Conservation (phyloP, 2,888 invertebrate species). For the Hedychridium roseum region DNA sequence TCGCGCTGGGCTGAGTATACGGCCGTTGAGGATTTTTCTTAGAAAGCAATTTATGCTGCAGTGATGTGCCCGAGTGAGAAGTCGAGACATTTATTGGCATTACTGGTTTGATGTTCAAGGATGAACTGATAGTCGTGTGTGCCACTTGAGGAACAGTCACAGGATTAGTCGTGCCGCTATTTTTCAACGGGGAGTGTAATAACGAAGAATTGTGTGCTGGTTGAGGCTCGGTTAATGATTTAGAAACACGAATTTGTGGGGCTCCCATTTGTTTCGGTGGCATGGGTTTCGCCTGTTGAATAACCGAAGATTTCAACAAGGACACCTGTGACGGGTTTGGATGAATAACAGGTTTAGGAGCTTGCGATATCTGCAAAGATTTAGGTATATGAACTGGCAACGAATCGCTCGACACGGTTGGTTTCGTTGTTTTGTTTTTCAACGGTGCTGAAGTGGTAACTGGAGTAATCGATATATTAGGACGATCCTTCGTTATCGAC, state of each 20-base stretch:
- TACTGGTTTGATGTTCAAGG: constrained; percentile 39
- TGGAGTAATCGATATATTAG: constrained; percentile 65
- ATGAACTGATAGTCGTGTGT: constrained; percentile 34
- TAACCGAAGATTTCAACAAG: constrained; percentile 46
- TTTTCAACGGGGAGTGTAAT: constrained; percentile 40
- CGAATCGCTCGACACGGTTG: constrained; percentile 29
- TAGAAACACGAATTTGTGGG: constrained; percentile 53
- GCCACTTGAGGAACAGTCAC: constrained; percentile 36
- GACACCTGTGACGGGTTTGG: constrained; percentile 47
- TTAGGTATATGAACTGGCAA: constrained; percentile 40
- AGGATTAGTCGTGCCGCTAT: constrained; percentile 23
- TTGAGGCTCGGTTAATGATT: constrained; percentile 51
- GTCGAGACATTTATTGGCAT: constrained; percentile 39
- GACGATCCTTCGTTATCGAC: constrained; percentile 62
- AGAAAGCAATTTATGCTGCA: constrained; percentile 57
- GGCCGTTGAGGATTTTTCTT: constrained; percentile 53
- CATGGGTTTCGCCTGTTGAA: constrained; percentile 36
- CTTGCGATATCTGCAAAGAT: constrained; percentile 33
- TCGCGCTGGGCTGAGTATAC: constrained; percentile 20
- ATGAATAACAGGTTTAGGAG: constrained; percentile 30
- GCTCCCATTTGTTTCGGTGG: constrained; percentile 40
- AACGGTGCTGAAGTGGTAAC: constrained; percentile 34
- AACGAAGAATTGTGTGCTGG: constrained; percentile 49
- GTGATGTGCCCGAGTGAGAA: constrained; percentile 43
- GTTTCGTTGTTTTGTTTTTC: constrained; percentile 37